Evolutionary conservation across 1,140 invertebrate genomes (phyloP), one percentile per base, ranked within the genome.

Genomic region (Sycobia sp.): DNA sequence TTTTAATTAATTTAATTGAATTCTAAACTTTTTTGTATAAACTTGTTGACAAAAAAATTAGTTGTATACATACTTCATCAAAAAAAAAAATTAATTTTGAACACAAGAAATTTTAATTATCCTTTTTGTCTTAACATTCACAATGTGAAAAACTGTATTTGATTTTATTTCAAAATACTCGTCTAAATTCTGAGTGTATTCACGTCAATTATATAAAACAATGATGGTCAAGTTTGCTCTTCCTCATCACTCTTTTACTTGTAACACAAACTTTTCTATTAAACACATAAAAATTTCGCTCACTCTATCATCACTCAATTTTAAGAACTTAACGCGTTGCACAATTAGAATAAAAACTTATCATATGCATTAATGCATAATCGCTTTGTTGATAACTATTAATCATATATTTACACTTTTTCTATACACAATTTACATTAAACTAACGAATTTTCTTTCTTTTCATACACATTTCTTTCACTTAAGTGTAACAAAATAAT

Each of bases 1-100:
- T n/a, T n/a, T n/a, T n/a, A n/a, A n/a, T n/a, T n/a, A n/a, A n/a
- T n/a, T n/a, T n/a, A 36, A 47, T 34, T 32, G 3, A 43, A 18
- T 22, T 36, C 13, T 14, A 39, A n/a, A n/a, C n/a, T n/a, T n/a
- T n/a, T n/a, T n/a, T 34, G 34, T 11, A 47, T 32, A 10, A 54
- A 62, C 13, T 44, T 46, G 20, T 41, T 43, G 29, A 56, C 8
- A 39, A 60, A 38, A 51, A 39, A 38, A 41, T 50, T 50, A 16
- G 29, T 43, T 47, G 16, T 39, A 62, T 62, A 62, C 60, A 55
- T 62, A 62, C 60, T 55, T 55, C 23, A 36, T 44, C 16, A 16
- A 44, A 47, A 54, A 43, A n/a, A 20, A 39, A 55, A 34, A 55
- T 56, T 49, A 5, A 22, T 47, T 39, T 38, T 29, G 4, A 49